Evolutionary conservation across 2,113 vertebrate genomes (phyloP).

Genomic region (Ochotona princeps): DNA sequence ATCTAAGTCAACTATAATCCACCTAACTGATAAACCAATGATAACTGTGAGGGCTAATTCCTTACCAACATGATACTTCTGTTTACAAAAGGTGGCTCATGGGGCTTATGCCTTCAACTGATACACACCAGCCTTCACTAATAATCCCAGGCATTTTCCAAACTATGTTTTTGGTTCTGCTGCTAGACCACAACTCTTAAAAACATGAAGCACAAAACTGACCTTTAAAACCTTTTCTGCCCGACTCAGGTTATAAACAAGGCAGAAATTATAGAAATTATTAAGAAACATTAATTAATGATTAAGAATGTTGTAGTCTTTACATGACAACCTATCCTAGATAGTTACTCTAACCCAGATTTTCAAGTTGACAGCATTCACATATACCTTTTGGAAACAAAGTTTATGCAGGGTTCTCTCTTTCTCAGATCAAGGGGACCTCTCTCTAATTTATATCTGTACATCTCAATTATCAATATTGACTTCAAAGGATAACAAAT

Average conservation of each 20-base stretch:
- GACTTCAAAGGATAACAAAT: slow-evolving; percentile 47
- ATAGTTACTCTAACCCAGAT: neutral
- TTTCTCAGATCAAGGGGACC: neutral
- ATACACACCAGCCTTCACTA: slow-evolving; percentile 45
- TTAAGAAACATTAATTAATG: neutral
- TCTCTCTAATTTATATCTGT: slow-evolving; percentile 33
- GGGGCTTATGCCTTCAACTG: slow-evolving; percentile 10
- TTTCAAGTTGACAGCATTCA: neutral
- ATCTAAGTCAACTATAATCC: slow-evolving; percentile 42
- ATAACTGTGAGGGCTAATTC: neutral
- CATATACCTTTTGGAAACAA: slow-evolving; percentile 33
- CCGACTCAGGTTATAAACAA: neutral
- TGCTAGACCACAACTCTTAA: slow-evolving; percentile 35
- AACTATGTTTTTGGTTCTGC: neutral
- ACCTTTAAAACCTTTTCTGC: neutral
- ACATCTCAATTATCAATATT: neutral
- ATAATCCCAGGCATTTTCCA: slow-evolving; percentile 44
- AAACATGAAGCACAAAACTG: slow-evolving; percentile 31
- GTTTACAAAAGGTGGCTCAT: slow-evolving; percentile 9
- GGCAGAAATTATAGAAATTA: neutral
- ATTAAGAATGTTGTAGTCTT: neutral
- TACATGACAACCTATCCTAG: slow-evolving; percentile 7
- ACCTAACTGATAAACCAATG: slow-evolving; percentile 24
- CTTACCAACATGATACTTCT: slow-evolving; percentile 1
- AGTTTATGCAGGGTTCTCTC: neutral